Evolutionary conservation across 2,888 invertebrate genomes (phyloP).

Genomic region (Mythimna ferrago): DNA sequence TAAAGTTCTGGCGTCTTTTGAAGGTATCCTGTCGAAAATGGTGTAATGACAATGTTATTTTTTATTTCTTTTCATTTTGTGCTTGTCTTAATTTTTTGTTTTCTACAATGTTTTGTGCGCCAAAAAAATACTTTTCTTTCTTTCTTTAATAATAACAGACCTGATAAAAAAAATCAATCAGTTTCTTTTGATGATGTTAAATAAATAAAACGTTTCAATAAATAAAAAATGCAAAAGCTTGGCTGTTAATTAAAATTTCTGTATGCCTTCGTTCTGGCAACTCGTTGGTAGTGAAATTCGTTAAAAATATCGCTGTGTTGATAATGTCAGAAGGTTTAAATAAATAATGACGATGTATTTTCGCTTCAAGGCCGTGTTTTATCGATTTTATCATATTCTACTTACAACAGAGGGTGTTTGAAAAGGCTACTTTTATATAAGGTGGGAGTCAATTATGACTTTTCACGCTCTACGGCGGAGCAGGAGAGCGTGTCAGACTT

Average conservation of each 20-base stretch:
- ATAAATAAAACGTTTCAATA: background rate
- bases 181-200: background rate
- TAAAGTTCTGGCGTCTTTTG: too few species aligned
- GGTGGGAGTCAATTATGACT: too few species aligned
- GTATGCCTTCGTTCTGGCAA: background rate
- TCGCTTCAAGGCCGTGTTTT: background rate
- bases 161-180: background rate
- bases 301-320: slow-evolving; percentile 1
- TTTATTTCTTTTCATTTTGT: too few species aligned
- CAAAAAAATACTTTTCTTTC: too few species aligned
- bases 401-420: background rate
- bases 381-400: slow-evolving; percentile 25
- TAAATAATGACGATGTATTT: slow-evolving; percentile 14
- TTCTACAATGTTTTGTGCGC: too few species aligned
- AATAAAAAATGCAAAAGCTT: background rate
- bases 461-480: too few species aligned
- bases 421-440: too few species aligned
- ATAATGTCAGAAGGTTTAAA: background rate
- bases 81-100: too few species aligned
- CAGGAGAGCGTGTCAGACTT: too few species aligned
- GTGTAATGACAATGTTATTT: too few species aligned
- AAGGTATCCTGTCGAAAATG: too few species aligned
- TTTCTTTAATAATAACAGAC: too few species aligned
- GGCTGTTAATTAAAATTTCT: background rate
- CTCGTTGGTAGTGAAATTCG: background rate